Evolutionary conservation across 2,888 invertebrate species (phyloP), one percentile per base, ranked within the genome.

Genomic region (Tipula vernalis): DNA sequence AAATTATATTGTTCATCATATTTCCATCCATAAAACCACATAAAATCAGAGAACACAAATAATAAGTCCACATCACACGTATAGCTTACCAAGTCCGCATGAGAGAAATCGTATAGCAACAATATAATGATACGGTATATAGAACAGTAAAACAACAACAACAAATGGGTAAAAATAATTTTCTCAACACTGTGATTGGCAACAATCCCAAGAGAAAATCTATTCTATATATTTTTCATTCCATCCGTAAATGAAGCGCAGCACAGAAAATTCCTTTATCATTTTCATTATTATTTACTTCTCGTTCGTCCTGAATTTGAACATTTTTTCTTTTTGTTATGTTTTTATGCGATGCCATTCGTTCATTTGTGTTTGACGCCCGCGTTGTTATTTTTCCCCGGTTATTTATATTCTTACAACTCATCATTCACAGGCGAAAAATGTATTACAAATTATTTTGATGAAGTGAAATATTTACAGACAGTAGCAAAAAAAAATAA

Each of bases 181-280:
- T 71, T 71, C 71, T 71, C 71, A 71, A 71, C 71, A 71, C 71
- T 71, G 71, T 71, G 71, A 71, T 71, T 71, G 71, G 71, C 71
- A 28, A 71, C 71, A 71, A 71, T 71, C 71, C 71, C 71, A 2
- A 3, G 71, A 71, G 71, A 28, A 28, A 71, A 71, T 28, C 8
- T 71, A 71, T 57, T 57, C 18, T 18, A 57, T 57, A 57, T 28
- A 71, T 18, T 71, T 71, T 71, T 28, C 71, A 71, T 71, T 71
- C 71, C 28, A 71, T 71, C 71, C 71, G 28, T 28, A 71, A 28
- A 71, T 71, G 28, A 71, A 28, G 71, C 71, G 8, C 18, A 28
- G 12, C 28, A 71, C 71, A 71, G 28, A 51, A 51, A 15, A 51
- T n/a, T 51, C 51, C 51, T 51, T 28, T 28, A 71, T 71, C 71